A percentile compares a stretch with the other conserved stretches of the same genome.
These are phyloP conservation scores for Hyla sarda DNA, from an alignment of 2,113 vertebrate species.

Conservation along the genomic window DNA sequence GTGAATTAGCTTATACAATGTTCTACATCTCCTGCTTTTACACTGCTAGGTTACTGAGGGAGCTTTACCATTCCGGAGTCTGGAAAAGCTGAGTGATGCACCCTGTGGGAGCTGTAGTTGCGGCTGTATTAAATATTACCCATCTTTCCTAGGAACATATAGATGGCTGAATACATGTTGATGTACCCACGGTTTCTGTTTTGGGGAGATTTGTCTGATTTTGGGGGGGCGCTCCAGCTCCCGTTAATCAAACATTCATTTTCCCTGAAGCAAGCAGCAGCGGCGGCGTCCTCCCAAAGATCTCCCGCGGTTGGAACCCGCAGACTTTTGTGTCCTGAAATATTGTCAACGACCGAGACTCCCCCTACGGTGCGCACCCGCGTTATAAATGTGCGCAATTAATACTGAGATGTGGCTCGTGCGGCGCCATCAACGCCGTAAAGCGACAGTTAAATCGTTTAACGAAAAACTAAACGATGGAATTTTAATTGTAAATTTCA, in stretches of 20 bases:
- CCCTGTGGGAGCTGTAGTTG: no score
- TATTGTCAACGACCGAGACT: background rate
- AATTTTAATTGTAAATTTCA: slow-evolving; percentile 39
- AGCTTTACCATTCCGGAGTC: background rate
- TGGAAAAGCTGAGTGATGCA: background rate
- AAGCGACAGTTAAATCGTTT: background rate
- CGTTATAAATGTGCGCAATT: background rate
- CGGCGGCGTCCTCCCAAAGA: no score
- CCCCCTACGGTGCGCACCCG: background rate
- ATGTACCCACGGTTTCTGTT: no score
- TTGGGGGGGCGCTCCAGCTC: no score
- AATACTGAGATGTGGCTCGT: background rate
- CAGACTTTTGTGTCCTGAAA: background rate
- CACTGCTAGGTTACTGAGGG: background rate
- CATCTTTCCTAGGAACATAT: no score
- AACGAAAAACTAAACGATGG: background rate
- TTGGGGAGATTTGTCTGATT: no score
- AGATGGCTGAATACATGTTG: no score
- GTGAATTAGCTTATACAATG: no score
- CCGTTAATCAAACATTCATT: no score
- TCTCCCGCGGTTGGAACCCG: background rate
- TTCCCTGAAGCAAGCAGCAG: no score
- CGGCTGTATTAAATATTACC: no score
- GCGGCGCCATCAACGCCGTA: background rate
- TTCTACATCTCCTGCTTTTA: background rate